These are phyloP conservation scores for Myiozetetes cayanensis DNA, from an alignment of 2,113 vertebrate genomes.

Conservation along the genomic window DNA sequence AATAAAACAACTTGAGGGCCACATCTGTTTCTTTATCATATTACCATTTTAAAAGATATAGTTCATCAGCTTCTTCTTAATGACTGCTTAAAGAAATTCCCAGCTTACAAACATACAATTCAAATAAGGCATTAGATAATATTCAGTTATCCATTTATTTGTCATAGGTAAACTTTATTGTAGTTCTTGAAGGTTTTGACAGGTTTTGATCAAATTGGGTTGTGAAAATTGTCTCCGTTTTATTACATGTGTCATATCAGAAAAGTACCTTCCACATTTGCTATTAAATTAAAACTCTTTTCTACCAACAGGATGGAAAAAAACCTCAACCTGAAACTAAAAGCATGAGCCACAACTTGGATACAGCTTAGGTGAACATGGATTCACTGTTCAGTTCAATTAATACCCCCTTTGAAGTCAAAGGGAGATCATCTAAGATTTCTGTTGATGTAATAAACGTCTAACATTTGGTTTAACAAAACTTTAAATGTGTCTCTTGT, in stretches of 20 bases:
- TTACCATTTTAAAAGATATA: not conserved
- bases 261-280: not conserved
- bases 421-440: not conserved
- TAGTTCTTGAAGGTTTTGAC: not conserved
- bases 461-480: not conserved
- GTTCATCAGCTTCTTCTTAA: not conserved
- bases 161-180: not conserved
- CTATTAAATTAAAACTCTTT: not conserved
- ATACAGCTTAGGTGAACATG: not conserved
- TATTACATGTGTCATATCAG: not conserved
- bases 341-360: not conserved
- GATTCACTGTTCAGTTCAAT: not conserved
- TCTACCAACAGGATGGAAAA: not conserved
- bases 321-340: not conserved
- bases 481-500: not conserved
- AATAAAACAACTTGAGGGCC: not conserved
- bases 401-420: not conserved
- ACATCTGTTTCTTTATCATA: not conserved
- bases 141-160: not conserved
- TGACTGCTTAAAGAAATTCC: not conserved
- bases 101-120: not conserved
- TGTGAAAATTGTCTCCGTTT: not conserved
- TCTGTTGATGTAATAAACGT: not conserved
- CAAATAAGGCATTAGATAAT: not conserved
- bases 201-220: not conserved